A percentile compares a stretch with the other conserved stretches of the same genome.
phyloP scores from a whole-genome alignment of 92 coral and sea anemone species.

The Heteractis magnifica region DNA sequence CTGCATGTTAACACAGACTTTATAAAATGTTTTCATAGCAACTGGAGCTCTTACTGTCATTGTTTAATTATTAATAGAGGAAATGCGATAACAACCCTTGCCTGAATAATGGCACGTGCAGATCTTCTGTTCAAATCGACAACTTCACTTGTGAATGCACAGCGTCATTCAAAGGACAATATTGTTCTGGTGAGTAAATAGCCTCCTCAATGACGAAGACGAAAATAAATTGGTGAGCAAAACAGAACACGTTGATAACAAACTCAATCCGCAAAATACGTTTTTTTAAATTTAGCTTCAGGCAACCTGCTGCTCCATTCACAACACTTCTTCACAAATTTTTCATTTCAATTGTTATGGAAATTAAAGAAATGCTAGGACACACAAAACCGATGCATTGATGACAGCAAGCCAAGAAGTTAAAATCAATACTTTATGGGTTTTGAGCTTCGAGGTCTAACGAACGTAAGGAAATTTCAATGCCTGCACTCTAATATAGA shows the following conservation, averaged over 20 bases:
- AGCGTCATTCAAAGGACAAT: background rate
- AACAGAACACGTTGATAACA: background rate
- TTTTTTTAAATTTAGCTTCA: too few relatives aligned
- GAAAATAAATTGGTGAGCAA: background rate
- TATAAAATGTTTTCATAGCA: too few relatives aligned
- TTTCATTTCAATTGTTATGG: too few relatives aligned
- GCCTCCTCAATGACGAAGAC: background rate
- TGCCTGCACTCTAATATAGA: too few relatives aligned
- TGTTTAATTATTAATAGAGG: background rate
- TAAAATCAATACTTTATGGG: too few relatives aligned
- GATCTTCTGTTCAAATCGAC: background rate
- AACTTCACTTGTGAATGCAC: constrained; percentile 20
- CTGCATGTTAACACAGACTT: background rate
- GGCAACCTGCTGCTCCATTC: too few relatives aligned
- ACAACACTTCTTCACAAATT: too few relatives aligned
- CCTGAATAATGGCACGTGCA: constrained; percentile 11
- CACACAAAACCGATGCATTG: too few relatives aligned
- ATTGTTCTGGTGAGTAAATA: constrained; percentile 12
- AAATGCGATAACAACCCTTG: constrained; percentile 21
- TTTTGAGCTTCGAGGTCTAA: too few relatives aligned
- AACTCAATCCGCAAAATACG: background rate
- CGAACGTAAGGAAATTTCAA: too few relatives aligned
- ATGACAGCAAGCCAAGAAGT: too few relatives aligned
- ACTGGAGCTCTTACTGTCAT: background rate
- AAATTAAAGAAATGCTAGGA: too few relatives aligned